These are phyloP conservation scores for Poecilus cupreus DNA, from an alignment of 2,888 invertebrate genomes.

Conservation along the genomic window DNA sequence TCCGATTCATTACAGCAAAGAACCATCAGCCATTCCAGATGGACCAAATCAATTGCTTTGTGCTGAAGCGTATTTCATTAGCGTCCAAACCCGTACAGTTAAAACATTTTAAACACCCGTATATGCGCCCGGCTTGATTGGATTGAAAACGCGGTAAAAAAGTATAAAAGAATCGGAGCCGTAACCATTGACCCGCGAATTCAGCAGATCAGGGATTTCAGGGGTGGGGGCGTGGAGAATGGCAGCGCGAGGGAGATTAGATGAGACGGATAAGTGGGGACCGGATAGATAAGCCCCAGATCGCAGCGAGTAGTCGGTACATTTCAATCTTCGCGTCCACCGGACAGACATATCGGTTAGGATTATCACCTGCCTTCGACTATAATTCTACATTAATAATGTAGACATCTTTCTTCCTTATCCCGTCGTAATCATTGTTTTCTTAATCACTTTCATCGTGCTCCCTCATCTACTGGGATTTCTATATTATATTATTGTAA, in stretches of 20 bases:
- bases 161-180: neutral
- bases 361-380: neutral
- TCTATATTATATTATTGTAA: too few relatives aligned
- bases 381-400: neutral
- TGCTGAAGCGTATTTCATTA: neutral
- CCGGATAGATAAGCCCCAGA: neutral
- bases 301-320: neutral
- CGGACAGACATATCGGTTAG: neutral
- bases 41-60: constrained; percentile 14
- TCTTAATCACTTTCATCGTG: neutral
- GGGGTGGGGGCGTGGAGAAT: neutral
- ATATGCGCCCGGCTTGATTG: neutral
- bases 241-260: neutral
- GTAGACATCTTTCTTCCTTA: neutral
- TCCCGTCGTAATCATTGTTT: neutral
- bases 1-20: neutral
- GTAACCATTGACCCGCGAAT: neutral
- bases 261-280: neutral
- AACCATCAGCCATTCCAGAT: neutral
- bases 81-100: constrained; percentile 1
- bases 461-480: too few relatives aligned
- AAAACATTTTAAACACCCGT: constrained; percentile 21
- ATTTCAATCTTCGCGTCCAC: neutral
- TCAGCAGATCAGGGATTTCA: neutral
- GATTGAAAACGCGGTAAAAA: neutral